Percentiles rank a stretch among this genome's conserved stretches.
phyloP scores from a whole-genome alignment of 2,797 vertebrate species.

The Austrolebias charrua region DNA sequence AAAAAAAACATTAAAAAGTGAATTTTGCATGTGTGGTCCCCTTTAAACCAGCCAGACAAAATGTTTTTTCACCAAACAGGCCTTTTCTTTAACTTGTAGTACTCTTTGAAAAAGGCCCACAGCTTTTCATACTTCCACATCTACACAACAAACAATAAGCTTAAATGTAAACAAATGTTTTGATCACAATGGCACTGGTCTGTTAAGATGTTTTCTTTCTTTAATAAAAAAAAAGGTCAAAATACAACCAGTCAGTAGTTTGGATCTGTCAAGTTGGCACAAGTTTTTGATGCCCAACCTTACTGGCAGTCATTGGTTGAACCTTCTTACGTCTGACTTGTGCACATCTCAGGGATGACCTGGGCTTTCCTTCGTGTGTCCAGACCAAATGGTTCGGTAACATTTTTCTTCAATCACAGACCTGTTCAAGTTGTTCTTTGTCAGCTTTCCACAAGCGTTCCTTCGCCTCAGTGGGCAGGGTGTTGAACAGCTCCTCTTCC shows the following conservation, averaged over 20 bases:
- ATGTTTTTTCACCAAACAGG: not conserved
- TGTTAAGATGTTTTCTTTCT: constrained; percentile 16
- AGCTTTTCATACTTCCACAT: constrained; percentile 11
- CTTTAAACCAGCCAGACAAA: not conserved
- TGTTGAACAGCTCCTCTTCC: constrained; percentile 96
- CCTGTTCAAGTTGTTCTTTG: constrained; percentile 89
- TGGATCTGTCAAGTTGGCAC: constrained; percentile 18
- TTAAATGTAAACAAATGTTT: constrained; percentile 12
- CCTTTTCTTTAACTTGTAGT: not conserved
- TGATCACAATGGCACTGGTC: constrained; percentile 16
- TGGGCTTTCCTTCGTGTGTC: constrained; percentile 3
- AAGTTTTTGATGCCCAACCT: constrained; percentile 41
- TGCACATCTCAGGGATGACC: constrained; percentile 5
- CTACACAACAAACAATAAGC: constrained; percentile 39
- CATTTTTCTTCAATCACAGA: constrained; percentile 2
- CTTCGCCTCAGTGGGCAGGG: constrained; percentile 92
- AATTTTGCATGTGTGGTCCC: no score
- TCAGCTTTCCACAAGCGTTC: constrained; percentile 93
- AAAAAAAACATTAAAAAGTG: no score
- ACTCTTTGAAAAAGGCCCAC: not conserved
- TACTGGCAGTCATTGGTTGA: constrained; percentile 29
- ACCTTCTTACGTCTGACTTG: constrained; percentile 1
- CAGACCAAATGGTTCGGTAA: not conserved
- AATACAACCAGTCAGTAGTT: constrained; percentile 21
- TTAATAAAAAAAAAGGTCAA: constrained; percentile 5